Evolutionary conservation across 2,113 vertebrate species (phyloP).

Genomic region (Protobothrops flavoviridis): DNA sequence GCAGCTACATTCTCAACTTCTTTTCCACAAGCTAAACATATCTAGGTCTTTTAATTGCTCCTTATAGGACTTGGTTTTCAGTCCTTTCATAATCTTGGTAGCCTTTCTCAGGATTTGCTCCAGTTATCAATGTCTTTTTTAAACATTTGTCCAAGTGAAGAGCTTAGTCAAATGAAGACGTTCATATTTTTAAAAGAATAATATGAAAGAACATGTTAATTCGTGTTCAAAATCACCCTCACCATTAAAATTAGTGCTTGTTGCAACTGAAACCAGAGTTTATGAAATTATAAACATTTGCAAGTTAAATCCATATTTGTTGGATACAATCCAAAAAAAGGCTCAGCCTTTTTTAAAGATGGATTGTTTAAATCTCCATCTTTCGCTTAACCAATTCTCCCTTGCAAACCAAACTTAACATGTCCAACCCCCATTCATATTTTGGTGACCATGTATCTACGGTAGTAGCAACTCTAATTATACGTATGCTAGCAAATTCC

Average conservation of each 20-base stretch:
- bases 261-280: background rate
- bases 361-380: no score
- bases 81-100: background rate
- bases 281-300: background rate
- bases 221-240: background rate
- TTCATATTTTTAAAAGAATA: background rate
- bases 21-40: background rate
- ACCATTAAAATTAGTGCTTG: background rate
- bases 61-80: background rate
- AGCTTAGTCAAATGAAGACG: background rate
- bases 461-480: background rate
- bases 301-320: background rate
- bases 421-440: background rate
- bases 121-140: background rate
- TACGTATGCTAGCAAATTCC: background rate
- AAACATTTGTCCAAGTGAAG: background rate
- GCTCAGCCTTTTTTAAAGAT: no score
- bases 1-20: background rate
- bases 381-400: no score
- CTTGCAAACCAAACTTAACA: no score
- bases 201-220: background rate
- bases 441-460: background rate
- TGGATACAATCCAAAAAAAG: background rate
- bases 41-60: background rate
- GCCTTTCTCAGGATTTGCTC: background rate